Evolutionary conservation across 2,113 vertebrate species (phyloP), one percentile per base, ranked within the genome.

Genomic region (Megaceryle torquata): DNA sequence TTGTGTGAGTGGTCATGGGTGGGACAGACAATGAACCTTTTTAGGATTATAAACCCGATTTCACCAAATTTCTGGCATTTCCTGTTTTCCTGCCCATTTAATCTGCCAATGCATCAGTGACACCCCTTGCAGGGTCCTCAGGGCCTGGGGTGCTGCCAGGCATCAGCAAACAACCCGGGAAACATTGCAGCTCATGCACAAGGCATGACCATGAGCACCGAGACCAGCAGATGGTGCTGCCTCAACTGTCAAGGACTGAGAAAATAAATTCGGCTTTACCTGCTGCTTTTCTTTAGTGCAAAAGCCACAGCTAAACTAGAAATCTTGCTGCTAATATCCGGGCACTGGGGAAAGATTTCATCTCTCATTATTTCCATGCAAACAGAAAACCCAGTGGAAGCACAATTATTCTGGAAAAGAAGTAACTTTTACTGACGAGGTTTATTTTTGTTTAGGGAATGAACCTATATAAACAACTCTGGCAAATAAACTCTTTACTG

Each of bases 161-260:
- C 46, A 29, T 28, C 69, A 48, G 48, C 1, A 2, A 71, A 21
- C 35, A 39, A 19, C 11, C 9, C 2, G 61, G 48, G 56, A 82
- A 53, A 28, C 2, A 20, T 37, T 82, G 85, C 46, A 74, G 89
- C 31, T 71, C 33, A 35, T 17, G 15, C 68, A 31, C 48, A 53
- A 35, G 76, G 64, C 35, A 13, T 5, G 43, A 22, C 41, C 37
- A 35, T 0, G 8, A 94, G 21, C 81, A 53, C 21, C 7, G 61
- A 53, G 13, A 84, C 92, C 96, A 86, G 88, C 88, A 97, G 95
- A 95, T 95, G 93, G 96, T 92, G 93, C 96, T 96, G 92, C 72
- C 78, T 44, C 72, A 11, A 54, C 65, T 61, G 21, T 19, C 44
- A 86, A 61, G 28, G 24, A 51, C n/a, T 0, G 8, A 80, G 80